Base-by-base conservation (phyloP, 2,888 invertebrate species). In the Mythimna ferrago region DNA sequence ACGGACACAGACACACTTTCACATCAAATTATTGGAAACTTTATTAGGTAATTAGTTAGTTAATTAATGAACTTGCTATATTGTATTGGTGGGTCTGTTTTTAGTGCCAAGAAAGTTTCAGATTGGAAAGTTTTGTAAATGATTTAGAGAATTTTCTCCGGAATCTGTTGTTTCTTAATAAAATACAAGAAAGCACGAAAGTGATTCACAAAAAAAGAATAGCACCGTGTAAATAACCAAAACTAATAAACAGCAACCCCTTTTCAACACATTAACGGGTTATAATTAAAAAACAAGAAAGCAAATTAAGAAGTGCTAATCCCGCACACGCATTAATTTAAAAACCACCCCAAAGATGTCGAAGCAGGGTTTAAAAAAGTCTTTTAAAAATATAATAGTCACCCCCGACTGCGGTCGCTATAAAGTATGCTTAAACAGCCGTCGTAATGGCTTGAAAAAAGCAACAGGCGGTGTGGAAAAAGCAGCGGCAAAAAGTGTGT, bases 301-400 rank as follows among this genome's bases (percentile, higher is more conserved):
- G 81, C 83, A 87, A 89, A 89, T 90, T 88, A 89, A 89, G 90
- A 91, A 89, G 92, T 90, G 93, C 90, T 93, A 93, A 93, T 93
- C 91, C 91, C 71, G 78, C 80, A 70, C 82, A 86, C 86, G 84
- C 88, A 90, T 91, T 89, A 89, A 93, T 92, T 91, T 87, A 80
- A 81, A 86, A 78, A 68, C 72, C 67, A 82, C 83, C 88, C 87
- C 73, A 74, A 86, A 82, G 77, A 81, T 80, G 74, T 71, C 67
- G 74, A 80, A 56, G 71, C 61, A 76, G 67, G 66, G 80, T 80
- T 84, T 75, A 85, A 88, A 88, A 87, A 87, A 87, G 83, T 82
- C 80, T 87, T 79, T 86, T 88, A 89, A 86, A 88, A 89, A 90
- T 89, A 89, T 86, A 86, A 86, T 89, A 87, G 85, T 82, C 88